Conservation (phyloP, 1,140 invertebrate genomes). For the Dysdera silvatica region DNA sequence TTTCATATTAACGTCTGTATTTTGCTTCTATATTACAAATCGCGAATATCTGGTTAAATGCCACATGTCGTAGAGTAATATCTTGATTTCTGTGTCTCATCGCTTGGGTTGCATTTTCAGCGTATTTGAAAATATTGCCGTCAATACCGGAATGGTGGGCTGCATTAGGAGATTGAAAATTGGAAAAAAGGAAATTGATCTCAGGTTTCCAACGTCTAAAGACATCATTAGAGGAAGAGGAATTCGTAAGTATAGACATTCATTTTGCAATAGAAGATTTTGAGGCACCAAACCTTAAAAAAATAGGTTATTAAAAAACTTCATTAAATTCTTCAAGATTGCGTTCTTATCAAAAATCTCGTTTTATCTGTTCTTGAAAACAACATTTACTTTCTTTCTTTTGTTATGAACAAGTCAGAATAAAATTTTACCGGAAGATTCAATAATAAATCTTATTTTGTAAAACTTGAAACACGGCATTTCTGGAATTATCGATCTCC, state of each 20-base stretch:
- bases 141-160: conserved; percentile 68
- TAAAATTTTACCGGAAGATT: no score
- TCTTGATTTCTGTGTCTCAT: neutral
- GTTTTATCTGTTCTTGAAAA: no score
- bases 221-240: conserved; percentile 37
- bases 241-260: conserved; percentile 30
- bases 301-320: neutral
- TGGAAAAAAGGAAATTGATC: conserved; percentile 59
- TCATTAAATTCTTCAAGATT: neutral
- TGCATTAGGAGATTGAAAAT: conserved; percentile 71
- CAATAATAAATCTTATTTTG: no score
- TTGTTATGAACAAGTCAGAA: no score
- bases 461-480: no score
- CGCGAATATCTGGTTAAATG: no score
- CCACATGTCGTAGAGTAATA: no score
- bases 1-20: neutral
- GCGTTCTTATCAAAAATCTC: no score
- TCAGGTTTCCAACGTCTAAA: conserved; percentile 38
- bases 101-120: conserved; percentile 44
- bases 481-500: no score
- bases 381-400: no score
- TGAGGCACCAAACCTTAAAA: neutral
- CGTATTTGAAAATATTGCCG: conserved; percentile 77
- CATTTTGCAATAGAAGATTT: neutral
- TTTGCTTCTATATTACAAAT: no score